phyloP scores from a whole-genome alignment of 1,140 invertebrate genomes.

The Lordiphosa clarofinis region DNA sequence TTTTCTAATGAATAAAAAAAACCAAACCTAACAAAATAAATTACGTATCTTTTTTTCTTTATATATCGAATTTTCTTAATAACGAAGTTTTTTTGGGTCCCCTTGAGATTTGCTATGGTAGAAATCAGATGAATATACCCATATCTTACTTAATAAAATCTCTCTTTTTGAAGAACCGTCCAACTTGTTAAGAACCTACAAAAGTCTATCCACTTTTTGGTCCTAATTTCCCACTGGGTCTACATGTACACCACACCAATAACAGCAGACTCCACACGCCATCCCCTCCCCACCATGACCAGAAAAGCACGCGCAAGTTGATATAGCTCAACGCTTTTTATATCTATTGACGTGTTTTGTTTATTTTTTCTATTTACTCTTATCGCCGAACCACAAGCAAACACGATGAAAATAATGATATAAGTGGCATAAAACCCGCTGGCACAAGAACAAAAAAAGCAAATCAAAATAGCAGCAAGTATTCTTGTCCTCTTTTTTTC shows the following conservation, averaged over 20 bases:
- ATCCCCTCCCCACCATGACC: slow-evolving; percentile 7
- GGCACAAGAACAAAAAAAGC: background rate
- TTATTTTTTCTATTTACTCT: slow-evolving; percentile 45
- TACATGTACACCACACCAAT: background rate
- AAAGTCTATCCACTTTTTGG: background rate
- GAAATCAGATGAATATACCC: too few species aligned
- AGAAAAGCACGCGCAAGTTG: background rate
- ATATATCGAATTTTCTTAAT: too few species aligned
- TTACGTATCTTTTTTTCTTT: too few species aligned
- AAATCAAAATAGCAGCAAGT: slow-evolving; percentile 15
- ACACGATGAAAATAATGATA: slow-evolving; percentile 57
- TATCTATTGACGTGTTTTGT: slow-evolving; percentile 43
- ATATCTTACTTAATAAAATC: too few species aligned
- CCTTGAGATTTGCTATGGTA: too few species aligned
- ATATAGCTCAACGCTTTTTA: slow-evolving; percentile 21
- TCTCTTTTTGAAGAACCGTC: too few species aligned
- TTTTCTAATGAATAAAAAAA: too few species aligned
- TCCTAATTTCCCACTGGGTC: slow-evolving; percentile 22
- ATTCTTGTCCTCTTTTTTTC: slow-evolving; percentile 60
- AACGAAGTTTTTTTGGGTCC: too few species aligned
- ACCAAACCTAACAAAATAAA: too few species aligned
- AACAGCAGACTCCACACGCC: slow-evolving; percentile 9
- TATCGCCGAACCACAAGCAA: slow-evolving; percentile 46
- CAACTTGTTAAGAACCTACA: too few species aligned
- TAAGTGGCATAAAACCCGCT: slow-evolving; percentile 47